Base-by-base conservation (phyloP, 1,140 invertebrate species). In the Harlomillsia oculata region DNA sequence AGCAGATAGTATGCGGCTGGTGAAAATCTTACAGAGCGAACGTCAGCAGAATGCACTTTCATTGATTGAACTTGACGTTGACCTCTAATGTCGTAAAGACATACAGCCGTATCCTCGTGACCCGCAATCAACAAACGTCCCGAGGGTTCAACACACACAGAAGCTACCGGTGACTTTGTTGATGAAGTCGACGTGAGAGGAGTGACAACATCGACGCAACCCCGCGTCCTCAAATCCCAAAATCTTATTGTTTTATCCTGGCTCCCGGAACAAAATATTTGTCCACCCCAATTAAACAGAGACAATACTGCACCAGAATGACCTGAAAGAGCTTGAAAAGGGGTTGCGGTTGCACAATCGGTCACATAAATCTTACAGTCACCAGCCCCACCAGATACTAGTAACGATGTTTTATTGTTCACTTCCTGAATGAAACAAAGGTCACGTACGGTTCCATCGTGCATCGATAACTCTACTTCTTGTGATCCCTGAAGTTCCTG, bases 301-400 rank as follows among this genome's bases (percentile, higher is more conserved):
- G 92, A 86, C 36, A 97, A 76, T 51, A 99, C 89, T 68, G 94
- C 91, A n/a, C 91, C 90, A 39, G 86, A 85, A 72, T 99, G 96
- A 55, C 95, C 96, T 62, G 83, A 85, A 23, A 97, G 78, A 5
- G 89, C 85, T 69, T 95, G 85, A 71, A 96, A 92, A 5, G 93
- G 86, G 62, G 88, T 91, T 4, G 88, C 89, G 1, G 89, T 95
- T 36, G 85, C 83, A 72, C 94, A 97, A 72, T 99, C 96, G 1
- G 94, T 97, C 20, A 98, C 87, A 70, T 96, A 96, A 66, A 99
- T 95, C 72, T 97, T 96, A 72, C 93, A 62, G 71, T 98, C 93
- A 0, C 96, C 96, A 28, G 96, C 95, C 20, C 96, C 96, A 32
- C 92, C 96, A 69, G 91, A 97, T 53, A 98, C 90, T 39, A 99